Evolutionary conservation across 2,797 vertebrate species (phyloP).

Genomic region (Psittacula derbiana): DNA sequence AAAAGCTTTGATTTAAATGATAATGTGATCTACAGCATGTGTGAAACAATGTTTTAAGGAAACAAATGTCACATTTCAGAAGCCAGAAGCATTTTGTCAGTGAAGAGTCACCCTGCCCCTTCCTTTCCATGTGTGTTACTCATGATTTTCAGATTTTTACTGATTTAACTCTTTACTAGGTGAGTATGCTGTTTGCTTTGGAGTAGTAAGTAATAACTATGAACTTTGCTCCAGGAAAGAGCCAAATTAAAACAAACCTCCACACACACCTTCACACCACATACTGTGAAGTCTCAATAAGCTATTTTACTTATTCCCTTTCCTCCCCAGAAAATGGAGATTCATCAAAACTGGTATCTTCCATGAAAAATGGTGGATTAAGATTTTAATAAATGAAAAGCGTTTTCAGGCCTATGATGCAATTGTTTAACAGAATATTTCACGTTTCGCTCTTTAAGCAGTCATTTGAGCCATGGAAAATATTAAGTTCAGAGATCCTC

Average conservation of each 20-base stretch:
- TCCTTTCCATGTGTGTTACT: not conserved
- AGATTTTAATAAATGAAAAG: not conserved
- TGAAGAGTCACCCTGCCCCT: not conserved
- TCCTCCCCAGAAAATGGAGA: not conserved
- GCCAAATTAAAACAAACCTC: not conserved
- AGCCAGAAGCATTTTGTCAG: not conserved
- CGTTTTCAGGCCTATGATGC: not conserved
- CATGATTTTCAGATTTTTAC: not conserved
- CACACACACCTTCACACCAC: not conserved
- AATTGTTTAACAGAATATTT: not conserved
- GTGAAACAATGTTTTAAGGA: not conserved
- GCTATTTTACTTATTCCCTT: not conserved
- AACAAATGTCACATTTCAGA: not conserved
- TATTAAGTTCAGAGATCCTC: not conserved
- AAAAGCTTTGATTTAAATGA: not conserved
- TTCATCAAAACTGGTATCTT: not conserved
- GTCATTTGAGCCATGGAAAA: not conserved
- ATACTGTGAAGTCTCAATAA: not conserved
- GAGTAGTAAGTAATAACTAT: not conserved
- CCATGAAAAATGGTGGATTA: not conserved
- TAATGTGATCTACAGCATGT: not conserved
- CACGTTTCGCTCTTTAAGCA: not conserved
- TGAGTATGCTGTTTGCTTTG: not conserved
- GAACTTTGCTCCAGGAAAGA: not conserved
- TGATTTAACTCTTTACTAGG: not conserved